phyloP scores from a whole-genome alignment of 2,888 invertebrate genomes.

The Dryomyza anilis region DNA sequence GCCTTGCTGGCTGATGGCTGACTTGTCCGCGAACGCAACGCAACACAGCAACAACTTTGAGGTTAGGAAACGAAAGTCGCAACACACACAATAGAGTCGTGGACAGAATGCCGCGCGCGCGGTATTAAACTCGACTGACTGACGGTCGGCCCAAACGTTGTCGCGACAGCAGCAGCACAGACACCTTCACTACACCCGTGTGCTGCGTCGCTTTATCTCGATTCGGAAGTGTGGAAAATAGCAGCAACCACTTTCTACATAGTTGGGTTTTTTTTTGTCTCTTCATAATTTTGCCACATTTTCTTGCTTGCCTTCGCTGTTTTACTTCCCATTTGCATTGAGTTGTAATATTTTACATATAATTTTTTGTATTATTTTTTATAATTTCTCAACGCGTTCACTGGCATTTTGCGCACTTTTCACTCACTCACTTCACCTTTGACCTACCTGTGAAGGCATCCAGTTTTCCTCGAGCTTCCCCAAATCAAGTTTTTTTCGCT shows the following conservation, averaged over 20 bases:
- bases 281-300: neutral
- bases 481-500: conserved; percentile 25
- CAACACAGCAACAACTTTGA: no score
- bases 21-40: no score
- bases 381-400: conserved; percentile 27
- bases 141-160: conserved; percentile 5
- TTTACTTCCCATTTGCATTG: neutral
- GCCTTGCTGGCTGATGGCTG: neutral
- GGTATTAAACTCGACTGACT: neutral
- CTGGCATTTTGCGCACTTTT: conserved; percentile 45
- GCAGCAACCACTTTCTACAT: conserved; percentile 10
- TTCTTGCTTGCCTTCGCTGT: neutral
- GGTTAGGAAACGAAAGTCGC: conserved; percentile 44
- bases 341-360: neutral
- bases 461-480: conserved; percentile 32
- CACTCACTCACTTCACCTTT: conserved; percentile 46
- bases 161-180: conserved; percentile 18
- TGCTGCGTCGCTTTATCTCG: conserved; percentile 1
- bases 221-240: conserved; percentile 14
- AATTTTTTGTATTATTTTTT: conserved; percentile 12
- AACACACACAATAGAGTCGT: neutral
- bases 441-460: conserved; percentile 58
- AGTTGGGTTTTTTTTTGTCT: no score
- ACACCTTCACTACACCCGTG: conserved; percentile 18
- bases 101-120: no score